phyloP scores from a whole-genome alignment of 2,113 vertebrate species.

The Actenoides hombroni region DNA sequence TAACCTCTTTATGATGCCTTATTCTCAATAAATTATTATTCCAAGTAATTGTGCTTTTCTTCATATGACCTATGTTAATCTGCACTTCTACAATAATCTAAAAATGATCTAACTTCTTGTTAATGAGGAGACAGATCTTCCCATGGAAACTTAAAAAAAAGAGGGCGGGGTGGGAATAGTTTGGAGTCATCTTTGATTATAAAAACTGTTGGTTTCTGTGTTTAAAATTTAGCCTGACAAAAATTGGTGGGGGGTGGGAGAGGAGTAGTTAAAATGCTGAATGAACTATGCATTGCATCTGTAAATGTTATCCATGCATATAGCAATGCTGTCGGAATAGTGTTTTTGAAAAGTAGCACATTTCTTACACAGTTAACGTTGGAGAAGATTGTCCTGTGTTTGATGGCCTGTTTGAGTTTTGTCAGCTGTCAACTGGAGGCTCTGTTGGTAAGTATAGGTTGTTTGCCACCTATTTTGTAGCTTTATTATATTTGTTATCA shows the following conservation, averaged over 20 bases:
- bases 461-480: neutral
- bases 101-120: neutral
- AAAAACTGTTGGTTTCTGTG: neutral
- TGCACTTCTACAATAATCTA: neutral
- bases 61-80: neutral
- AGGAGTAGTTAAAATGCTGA: neutral
- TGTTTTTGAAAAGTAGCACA: neutral
- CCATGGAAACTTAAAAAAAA: neutral
- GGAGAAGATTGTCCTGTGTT: slow-evolving; percentile 87
- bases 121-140: neutral
- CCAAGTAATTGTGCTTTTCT: neutral
- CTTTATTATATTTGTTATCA: neutral
- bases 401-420: slow-evolving; percentile 86
- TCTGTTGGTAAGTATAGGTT: slow-evolving; percentile 79
- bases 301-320: neutral
- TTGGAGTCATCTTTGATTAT: neutral
- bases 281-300: neutral
- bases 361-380: slow-evolving; percentile 79
- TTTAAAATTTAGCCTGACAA: neutral
- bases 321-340: neutral
- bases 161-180: neutral
- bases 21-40: neutral
- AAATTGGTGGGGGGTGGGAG: rapidly evolving
- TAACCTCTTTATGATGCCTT: neutral
- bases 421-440: slow-evolving; percentile 84